Conservation (phyloP, 2,888 invertebrate species). For the Cantharis rustica region DNA sequence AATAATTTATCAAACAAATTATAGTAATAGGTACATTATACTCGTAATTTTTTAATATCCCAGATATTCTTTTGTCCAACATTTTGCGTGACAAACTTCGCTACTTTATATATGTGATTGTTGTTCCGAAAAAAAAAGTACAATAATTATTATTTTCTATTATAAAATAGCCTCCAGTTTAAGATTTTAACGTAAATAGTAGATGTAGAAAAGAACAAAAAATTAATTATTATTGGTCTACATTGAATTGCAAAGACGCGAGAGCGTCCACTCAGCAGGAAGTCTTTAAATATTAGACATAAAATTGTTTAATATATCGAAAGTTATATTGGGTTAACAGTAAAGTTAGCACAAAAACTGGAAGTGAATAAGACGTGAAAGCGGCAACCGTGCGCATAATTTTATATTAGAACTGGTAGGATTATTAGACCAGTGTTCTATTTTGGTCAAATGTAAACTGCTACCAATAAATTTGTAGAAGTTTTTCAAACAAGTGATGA, state of each 20-base stretch:
- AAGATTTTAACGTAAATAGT: background rate
- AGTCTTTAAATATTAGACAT: background rate
- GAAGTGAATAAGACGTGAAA: background rate
- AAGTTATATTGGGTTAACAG: background rate
- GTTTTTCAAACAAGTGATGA: background rate
- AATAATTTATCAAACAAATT: too few species aligned
- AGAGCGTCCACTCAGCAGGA: background rate
- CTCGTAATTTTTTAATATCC: too few species aligned
- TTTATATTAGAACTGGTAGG: background rate
- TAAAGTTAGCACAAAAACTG: background rate
- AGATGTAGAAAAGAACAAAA: background rate
- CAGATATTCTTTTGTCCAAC: too few species aligned
- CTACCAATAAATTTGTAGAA: background rate
- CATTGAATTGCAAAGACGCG: background rate
- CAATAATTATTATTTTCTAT: background rate
- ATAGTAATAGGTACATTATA: too few species aligned
- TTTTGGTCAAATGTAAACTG: background rate
- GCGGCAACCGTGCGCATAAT: background rate
- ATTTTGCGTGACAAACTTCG: too few species aligned
- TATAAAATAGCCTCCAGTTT: background rate
- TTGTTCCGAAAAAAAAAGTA: too few species aligned
- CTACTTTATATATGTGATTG: too few species aligned
- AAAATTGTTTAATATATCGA: background rate
- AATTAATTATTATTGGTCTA: background rate
- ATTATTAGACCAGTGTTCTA: background rate